Conservation (phyloP, 2,888 invertebrate species). For the Globia sparganii region DNA sequence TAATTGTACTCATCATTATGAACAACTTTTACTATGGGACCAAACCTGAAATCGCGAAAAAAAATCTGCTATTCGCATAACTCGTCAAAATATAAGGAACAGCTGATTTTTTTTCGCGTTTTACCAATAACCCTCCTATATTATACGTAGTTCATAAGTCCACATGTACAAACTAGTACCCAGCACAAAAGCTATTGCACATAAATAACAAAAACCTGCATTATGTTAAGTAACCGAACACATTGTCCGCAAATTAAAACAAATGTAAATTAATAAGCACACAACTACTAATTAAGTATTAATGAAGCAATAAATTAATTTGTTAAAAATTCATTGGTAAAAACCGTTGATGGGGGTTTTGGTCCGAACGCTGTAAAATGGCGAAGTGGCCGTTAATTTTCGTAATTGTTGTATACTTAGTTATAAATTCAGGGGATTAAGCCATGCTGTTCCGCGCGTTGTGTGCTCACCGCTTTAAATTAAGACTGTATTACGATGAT, state of each 20-base stretch:
- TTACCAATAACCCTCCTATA: too few species aligned
- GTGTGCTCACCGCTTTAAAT: conserved; percentile 67
- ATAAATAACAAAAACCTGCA: conserved; percentile 37
- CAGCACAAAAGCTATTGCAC: neutral
- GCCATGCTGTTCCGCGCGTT: conserved; percentile 63
- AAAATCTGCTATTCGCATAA: too few species aligned
- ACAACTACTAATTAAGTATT: conserved; percentile 82
- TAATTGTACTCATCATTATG: too few species aligned
- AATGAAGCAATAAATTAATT: conserved; percentile 88
- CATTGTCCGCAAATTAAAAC: conserved; percentile 53
- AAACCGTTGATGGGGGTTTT: conserved; percentile 73
- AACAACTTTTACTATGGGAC: too few species aligned
- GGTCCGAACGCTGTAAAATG: conserved; percentile 75
- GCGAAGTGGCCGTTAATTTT: conserved; percentile 79
- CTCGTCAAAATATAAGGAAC: too few species aligned
- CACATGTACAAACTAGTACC: neutral
- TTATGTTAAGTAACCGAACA: conserved; percentile 46
- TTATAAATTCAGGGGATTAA: conserved; percentile 83
- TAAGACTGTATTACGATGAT: conserved; percentile 62
- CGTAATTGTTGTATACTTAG: conserved; percentile 84
- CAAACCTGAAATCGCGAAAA: too few species aligned
- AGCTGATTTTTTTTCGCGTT: too few species aligned
- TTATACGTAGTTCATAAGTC: neutral
- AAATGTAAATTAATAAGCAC: conserved; percentile 65
- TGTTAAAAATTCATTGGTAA: conserved; percentile 86